A percentile compares a stretch with the other conserved stretches of the same genome.
phyloP scores from a whole-genome alignment of 2,113 vertebrate species.

The Oncorhynchus keta region DNA sequence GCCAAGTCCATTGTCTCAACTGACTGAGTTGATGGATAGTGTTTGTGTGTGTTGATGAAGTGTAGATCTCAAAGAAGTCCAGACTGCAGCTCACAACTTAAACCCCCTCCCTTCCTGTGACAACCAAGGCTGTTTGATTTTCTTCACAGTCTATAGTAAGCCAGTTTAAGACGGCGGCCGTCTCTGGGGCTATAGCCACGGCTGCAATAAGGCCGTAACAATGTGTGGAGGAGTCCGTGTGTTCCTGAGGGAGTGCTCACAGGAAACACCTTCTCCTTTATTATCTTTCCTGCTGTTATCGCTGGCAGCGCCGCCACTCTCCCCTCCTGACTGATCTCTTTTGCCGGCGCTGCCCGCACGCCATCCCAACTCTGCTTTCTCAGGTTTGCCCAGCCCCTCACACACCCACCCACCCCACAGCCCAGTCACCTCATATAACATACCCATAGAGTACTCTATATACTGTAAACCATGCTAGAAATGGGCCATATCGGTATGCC shows the following conservation, averaged over 20 bases:
- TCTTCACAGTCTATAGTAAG: slow-evolving; percentile 26
- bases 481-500: too few relatives aligned
- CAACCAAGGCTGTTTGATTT: slow-evolving; percentile 24
- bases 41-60: neutral
- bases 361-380: slow-evolving; percentile 42
- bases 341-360: slow-evolving; percentile 35
- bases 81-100: neutral
- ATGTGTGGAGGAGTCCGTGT: slow-evolving; percentile 17
- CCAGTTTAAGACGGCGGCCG: slow-evolving; percentile 41
- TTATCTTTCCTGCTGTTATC: slow-evolving; percentile 69
- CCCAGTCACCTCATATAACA: slow-evolving; percentile 34
- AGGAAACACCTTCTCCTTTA: slow-evolving; percentile 71
- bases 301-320: slow-evolving; percentile 46
- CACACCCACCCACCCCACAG: slow-evolving; percentile 26
- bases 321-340: slow-evolving; percentile 54
- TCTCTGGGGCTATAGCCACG: slow-evolving; percentile 7
- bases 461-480: slow-evolving; percentile 12
- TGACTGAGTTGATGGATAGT: slow-evolving; percentile 21
- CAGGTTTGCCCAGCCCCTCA: slow-evolving; percentile 26
- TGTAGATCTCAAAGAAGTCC: neutral
- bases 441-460: slow-evolving; percentile 7
- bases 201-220: slow-evolving; percentile 19
- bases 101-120: slow-evolving; percentile 15
- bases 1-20: slow-evolving; percentile 47
- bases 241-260: slow-evolving; percentile 52